phyloP scores from a whole-genome alignment of 2,113 vertebrate species.

The Harpagus bidentatus region DNA sequence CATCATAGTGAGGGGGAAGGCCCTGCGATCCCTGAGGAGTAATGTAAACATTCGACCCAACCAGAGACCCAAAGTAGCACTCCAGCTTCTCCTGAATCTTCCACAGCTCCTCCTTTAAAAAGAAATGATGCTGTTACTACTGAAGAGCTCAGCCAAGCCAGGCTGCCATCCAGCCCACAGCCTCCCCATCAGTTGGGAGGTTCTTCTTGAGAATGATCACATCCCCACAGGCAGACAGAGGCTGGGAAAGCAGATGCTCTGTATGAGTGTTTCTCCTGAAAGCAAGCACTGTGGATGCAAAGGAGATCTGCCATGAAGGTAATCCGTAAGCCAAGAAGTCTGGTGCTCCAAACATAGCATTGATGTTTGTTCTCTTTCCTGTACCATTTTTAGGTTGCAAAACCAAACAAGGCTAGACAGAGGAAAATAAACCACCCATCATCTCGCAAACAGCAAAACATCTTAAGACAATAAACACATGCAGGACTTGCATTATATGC shows the following conservation, averaged over 20 bases:
- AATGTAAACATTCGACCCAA: constrained; percentile 91
- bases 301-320: background rate
- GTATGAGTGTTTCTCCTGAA: background rate
- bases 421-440: background rate
- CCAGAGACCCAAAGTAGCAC: constrained; percentile 88
- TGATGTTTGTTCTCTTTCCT: background rate
- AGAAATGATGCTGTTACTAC: background rate
- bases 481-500: background rate
- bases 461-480: background rate
- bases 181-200: background rate
- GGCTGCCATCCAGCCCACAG: background rate
- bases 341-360: fast-evolving
- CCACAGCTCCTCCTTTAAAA: constrained; percentile 87
- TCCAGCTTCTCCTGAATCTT: constrained; percentile 91
- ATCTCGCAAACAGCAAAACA: background rate
- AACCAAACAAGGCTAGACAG: background rate
- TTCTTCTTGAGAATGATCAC: background rate
- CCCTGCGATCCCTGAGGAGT: constrained; percentile 88
- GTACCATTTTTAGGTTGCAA: background rate
- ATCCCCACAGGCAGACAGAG: background rate
- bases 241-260: background rate
- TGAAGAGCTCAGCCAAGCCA: background rate
- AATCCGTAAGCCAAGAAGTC: background rate
- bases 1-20: constrained; percentile 90
- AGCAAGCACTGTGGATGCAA: background rate